Base-by-base conservation (phyloP, 2,797 vertebrate species). In the Muscicapa comitata region DNA sequence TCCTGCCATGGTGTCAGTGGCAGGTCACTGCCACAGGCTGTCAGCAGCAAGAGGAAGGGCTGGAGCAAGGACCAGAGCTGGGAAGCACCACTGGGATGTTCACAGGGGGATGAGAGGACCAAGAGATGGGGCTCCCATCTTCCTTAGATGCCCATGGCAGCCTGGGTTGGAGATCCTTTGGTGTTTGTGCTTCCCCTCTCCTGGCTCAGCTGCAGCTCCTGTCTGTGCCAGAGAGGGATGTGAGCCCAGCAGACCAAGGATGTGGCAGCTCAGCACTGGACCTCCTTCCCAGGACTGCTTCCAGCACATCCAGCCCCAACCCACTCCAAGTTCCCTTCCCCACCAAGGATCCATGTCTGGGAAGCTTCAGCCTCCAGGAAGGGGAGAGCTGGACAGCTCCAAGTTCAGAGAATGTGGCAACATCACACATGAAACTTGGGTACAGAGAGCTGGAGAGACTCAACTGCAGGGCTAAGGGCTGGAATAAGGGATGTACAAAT, bases 291-390 rank as follows among this genome's bases (percentile, higher is more conserved):
- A 20, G 17, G 75, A 68, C 10, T 20, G 72, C 58, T 74, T 66
- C 51, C n/a, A 7, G 20, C n/a, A 17, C 18, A 33, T 14, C 43
- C 23, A 8, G 74, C 15, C 53, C 53, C 0, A 0, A 2, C 17
- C 42, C 45, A 47, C 3, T 8, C 61, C 0, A 0, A 59, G 40
- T 6, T 17, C 15, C 66, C 48, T 17, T 28, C 25, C 23, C 7
- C 76, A 54, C 28, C 33, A 42, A 73, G 45, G 21, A 45, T 11
- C 13, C 25, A 38, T 48, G n/a, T 11, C 77, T 70, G 55, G 47
- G n/a, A 80, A 80, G 20, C 40, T 77, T 16, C 67, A 88, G 0
- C 16, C 43, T 35, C 20, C 25, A 31, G 12, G 16, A 31, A 61
- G 7, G 14, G 40, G 37, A 70, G n/a, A 77, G 38, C 78, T 42